A percentile compares a stretch with the other conserved stretches of the same genome.
Evolutionary conservation across 1,140 invertebrate genomes (phyloP).

Genomic region (Vanessa atalanta): DNA sequence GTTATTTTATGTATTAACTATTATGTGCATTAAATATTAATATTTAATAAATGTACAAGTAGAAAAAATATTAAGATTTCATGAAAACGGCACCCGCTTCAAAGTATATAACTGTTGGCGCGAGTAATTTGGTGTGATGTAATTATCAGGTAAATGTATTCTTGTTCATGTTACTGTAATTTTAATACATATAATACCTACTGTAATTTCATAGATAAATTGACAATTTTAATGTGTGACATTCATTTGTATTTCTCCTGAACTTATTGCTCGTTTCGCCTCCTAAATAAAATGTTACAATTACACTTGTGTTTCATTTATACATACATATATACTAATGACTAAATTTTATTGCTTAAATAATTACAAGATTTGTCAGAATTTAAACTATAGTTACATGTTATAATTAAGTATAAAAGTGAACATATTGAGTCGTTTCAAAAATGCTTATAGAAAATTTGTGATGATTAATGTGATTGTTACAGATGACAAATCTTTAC

Average conservation of each 20-base stretch:
- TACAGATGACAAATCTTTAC: no score
- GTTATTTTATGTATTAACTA: neutral
- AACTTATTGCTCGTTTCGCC: conserved; percentile 80
- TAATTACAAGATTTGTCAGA: no score
- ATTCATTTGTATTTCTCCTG: conserved; percentile 79
- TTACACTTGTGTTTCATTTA: conserved; percentile 55
- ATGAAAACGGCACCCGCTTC: conserved; percentile 39
- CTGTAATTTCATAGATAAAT: conserved; percentile 76
- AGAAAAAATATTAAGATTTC: conserved; percentile 22
- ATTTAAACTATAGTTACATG: no score
- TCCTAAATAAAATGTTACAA: conserved; percentile 80
- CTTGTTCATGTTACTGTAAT: conserved; percentile 80
- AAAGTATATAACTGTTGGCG: conserved; percentile 50
- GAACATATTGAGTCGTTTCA: no score
- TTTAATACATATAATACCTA: conserved; percentile 67
- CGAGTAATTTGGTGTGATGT: conserved; percentile 63
- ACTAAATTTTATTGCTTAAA: no score
- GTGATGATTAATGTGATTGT: no score
- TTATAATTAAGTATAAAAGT: no score
- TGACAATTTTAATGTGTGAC: conserved; percentile 76
- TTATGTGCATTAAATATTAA: conserved; percentile 12
- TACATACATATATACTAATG: no score
- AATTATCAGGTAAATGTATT: conserved; percentile 64
- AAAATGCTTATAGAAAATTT: no score
- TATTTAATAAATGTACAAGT: conserved; percentile 6